phyloP scores from a whole-genome alignment of 2,113 vertebrate species.

The Symphodus melops region DNA sequence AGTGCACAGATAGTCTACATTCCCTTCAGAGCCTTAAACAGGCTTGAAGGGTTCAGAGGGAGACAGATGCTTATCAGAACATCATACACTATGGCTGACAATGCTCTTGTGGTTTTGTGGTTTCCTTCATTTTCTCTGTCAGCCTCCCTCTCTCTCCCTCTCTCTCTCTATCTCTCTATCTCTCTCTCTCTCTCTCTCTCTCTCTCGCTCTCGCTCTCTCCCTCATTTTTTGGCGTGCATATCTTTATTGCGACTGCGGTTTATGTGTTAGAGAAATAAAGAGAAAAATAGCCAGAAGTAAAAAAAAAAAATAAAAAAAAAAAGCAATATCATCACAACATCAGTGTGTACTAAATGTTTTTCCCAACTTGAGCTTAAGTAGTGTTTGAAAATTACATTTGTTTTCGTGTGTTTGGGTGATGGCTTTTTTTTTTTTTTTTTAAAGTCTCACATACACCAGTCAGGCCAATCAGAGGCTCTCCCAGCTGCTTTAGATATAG shows the following conservation, averaged over 20 bases:
- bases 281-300: background rate
- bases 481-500: constrained; percentile 30
- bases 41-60: constrained; percentile 5
- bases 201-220: constrained; percentile 13
- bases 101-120: constrained; percentile 39
- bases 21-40: constrained; percentile 6
- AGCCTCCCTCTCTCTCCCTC: constrained; percentile 14
- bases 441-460: background rate
- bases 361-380: background rate
- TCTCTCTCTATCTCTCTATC: constrained; percentile 11
- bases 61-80: constrained; percentile 17
- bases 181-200: constrained; percentile 19
- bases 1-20: background rate
- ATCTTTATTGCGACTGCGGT: constrained; percentile 9
- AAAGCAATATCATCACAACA: background rate
- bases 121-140: constrained; percentile 11
- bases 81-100: constrained; percentile 16
- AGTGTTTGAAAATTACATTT: constrained; percentile 16
- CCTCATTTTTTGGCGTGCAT: constrained; percentile 16
- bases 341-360: background rate
- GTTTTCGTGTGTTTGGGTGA: background rate
- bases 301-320: background rate
- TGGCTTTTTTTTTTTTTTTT: background rate
- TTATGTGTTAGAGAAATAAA: constrained; percentile 35
- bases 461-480: constrained; percentile 19